A percentile compares a stretch with the other conserved stretches of the same genome.
phyloP scores from a whole-genome alignment of 2,888 invertebrate species.

The Galerucella calmariensis region DNA sequence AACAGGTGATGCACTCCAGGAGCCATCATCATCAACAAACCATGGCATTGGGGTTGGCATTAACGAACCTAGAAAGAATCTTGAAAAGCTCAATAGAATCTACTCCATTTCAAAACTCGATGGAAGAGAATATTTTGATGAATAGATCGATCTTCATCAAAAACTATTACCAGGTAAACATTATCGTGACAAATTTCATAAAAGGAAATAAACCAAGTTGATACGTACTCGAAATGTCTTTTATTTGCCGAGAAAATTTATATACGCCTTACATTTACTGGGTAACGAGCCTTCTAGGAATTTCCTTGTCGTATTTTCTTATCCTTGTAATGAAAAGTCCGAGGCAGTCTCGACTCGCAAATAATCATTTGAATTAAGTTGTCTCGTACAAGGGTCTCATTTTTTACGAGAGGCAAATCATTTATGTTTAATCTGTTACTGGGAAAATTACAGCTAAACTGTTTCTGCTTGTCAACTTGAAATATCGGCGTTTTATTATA shows the following conservation, averaged over 20 bases:
- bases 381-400: slow-evolving; percentile 41
- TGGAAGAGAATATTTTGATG: too few relatives aligned
- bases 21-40: too few relatives aligned
- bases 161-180: too few relatives aligned
- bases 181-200: slow-evolving; percentile 23
- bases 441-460: slow-evolving; percentile 35
- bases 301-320: slow-evolving; percentile 38
- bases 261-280: slow-evolving; percentile 32
- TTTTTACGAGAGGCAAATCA: slow-evolving; percentile 40
- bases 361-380: slow-evolving; percentile 45
- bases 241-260: slow-evolving; percentile 29
- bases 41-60: too few relatives aligned
- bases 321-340: slow-evolving; percentile 42
- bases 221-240: slow-evolving; percentile 22
- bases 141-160: too few relatives aligned
- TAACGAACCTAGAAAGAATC: too few relatives aligned
- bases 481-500: slow-evolving; percentile 39
- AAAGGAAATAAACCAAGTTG: slow-evolving; percentile 25
- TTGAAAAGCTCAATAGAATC: too few relatives aligned
- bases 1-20: too few relatives aligned
- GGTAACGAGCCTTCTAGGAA: slow-evolving; percentile 16
- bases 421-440: slow-evolving; percentile 41
- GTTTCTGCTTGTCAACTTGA: slow-evolving; percentile 37
- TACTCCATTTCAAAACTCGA: too few relatives aligned
- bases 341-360: slow-evolving; percentile 38